Conservation (phyloP, 2,113 vertebrate species). For the Paracanthobrama guichenoti region DNA sequence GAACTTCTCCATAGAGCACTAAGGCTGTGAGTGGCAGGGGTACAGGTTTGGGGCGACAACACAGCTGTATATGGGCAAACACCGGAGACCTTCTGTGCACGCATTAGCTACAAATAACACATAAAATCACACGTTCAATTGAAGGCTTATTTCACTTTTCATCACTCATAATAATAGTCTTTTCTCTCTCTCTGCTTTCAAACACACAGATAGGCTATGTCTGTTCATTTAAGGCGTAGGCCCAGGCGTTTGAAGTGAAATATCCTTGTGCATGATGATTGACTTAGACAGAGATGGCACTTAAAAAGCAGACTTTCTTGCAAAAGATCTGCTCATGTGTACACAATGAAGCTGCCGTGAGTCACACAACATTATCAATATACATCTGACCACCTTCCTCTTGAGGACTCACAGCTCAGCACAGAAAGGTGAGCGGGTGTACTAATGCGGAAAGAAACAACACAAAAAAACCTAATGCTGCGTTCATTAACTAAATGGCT, state of each 20-base stretch:
- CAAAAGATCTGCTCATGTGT: constrained; percentile 41
- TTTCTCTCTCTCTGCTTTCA: constrained; percentile 7
- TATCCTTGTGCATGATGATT: constrained; percentile 20
- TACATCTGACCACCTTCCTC: constrained; percentile 9
- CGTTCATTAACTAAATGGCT: constrained; percentile 22
- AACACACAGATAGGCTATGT: background rate
- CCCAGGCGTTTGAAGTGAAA: constrained; percentile 8
- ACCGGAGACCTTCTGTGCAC: constrained; percentile 31
- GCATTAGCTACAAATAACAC: constrained; percentile 44
- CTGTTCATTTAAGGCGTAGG: constrained; percentile 8
- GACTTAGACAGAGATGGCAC: constrained; percentile 30
- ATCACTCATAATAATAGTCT: background rate
- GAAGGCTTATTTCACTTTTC: background rate
- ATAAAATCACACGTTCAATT: constrained; percentile 17
- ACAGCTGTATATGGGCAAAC: constrained; percentile 66
- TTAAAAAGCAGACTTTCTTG: constrained; percentile 29
- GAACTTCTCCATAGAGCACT: constrained; percentile 70
- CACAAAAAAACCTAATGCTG: constrained; percentile 21
- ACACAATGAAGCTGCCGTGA: constrained; percentile 26
- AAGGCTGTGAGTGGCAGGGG: constrained; percentile 60
- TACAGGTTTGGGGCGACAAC: constrained; percentile 61
- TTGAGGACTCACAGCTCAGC: constrained; percentile 10
- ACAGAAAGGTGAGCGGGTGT: constrained; percentile 25
- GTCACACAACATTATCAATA: constrained; percentile 38
- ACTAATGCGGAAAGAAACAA: constrained; percentile 18